Evolutionary conservation across 1,140 invertebrate genomes (phyloP), one percentile per base, ranked within the genome.

Genomic region (Cherax quadricarinatus): DNA sequence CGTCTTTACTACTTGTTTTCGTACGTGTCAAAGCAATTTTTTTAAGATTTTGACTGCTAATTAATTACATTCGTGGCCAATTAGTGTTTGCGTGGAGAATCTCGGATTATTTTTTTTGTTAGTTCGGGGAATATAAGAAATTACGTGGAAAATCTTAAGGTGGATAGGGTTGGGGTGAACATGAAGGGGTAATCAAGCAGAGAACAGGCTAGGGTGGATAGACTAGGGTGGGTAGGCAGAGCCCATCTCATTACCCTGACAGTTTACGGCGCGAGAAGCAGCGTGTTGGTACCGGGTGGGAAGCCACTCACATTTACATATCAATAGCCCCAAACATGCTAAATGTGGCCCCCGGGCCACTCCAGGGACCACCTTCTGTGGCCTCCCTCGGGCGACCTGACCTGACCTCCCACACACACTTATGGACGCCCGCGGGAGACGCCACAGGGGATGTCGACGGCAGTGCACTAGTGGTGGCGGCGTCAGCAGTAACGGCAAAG

Each of bases 311-410:
- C 79, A 91, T 91, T 91, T 80, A 81, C 90, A 91, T 91, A 86
- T 91, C 90, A 91, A 91, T 86, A 62, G 90, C 49, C 79, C 78
- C 79, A 66, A 91, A 91, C 90, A 86, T 84, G 57, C 90, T 86
- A 87, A 91, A 86, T 91, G 62, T 86, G 85, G 87, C 90, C 90
- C 70, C 79, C 48, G 75, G 85, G 90, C 60, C 90, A 87, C 75
- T 81, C 21, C 14, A 53, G 18, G 60, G 90, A 91, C 90, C 90
- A 91, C 84, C 84, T 73, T 51, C 90, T 70, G 78, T 70, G 60
- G 49, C 60, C 88, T 60, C 66, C 30, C 4, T 53, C 49, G 49
- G 41, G 12, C 84, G 78, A 91, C 89, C 70, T 75, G 12, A 79
- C 30, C 48, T 80, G 82, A 88, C 78, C 86, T 80, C 86, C 24